phyloP scores from a whole-genome alignment of 1,140 invertebrate genomes.

The Caenorhabditis elegans region WBcel235 BX284602.5:8989501-8990000 shows the following conservation, averaged over 20 bases:
- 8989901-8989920: too few relatives aligned
- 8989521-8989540: conserved; percentile 8
- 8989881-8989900: background rate
- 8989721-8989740: background rate
- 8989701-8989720: background rate
- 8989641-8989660: background rate
- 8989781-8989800: background rate
- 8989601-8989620: background rate
- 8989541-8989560: too few relatives aligned
- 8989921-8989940: too few relatives aligned
- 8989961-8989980: too few relatives aligned
- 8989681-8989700: background rate
- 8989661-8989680: background rate
- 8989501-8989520: conserved; percentile 13
- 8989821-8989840: background rate
- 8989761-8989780: background rate
- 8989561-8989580: background rate
- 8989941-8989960: too few relatives aligned
- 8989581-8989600: background rate
- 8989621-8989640: background rate
- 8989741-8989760: background rate
- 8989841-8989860: background rate
- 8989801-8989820: background rate
- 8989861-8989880: too few relatives aligned
- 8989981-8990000: too few relatives aligned